Evolutionary conservation across 2,113 vertebrate species (phyloP), one percentile per base, ranked within the genome.

Genomic region (Tachycineta bicolor): DNA sequence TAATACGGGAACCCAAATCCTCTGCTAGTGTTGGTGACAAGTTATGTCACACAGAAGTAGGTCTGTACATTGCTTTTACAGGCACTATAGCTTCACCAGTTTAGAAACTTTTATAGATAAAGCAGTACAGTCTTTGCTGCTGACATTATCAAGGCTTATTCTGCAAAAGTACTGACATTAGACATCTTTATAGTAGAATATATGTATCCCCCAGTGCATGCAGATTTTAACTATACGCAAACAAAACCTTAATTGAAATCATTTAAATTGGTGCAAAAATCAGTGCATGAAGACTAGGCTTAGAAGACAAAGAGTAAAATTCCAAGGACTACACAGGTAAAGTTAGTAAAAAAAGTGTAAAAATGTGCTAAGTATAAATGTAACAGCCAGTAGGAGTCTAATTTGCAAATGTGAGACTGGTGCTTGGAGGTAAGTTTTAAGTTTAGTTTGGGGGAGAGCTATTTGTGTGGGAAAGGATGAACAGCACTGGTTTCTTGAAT

Each of bases 401-500:
- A 80, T 71, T 90, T 12, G 55, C 26, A 90, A 95, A 92, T 47
- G 22, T 56, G 20, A 79, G 43, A 28, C 50, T 86, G 59, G 33
- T 1, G 11, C 39, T 47, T 83, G 46, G 29, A 44, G 92, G 16
- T 44, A 86, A 83, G 24, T 37, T 93, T 68, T 44, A 83, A 70
- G 53, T 70, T 94, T 84, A 79, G 68, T 67, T 88, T 96, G 8
- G 15, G 20, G 37, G n/a, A 81, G 47, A 86, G 52, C 44, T 88
- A 46, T 77, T 78, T 83, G 21, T 90, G 76, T 82, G 80, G 76
- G 81, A 93, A 94, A 95, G 82, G 39, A 71, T 73, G 80, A 87
- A 81, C 44, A 94, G 62, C 53, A 53, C 77, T 89, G 83, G 18
- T 89, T 94, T 93, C 62, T 82, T 84, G 86, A 96, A 93, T 95